phyloP scores from a whole-genome alignment of 2,888 invertebrate species.

The Scaptomyza tumidula region DNA sequence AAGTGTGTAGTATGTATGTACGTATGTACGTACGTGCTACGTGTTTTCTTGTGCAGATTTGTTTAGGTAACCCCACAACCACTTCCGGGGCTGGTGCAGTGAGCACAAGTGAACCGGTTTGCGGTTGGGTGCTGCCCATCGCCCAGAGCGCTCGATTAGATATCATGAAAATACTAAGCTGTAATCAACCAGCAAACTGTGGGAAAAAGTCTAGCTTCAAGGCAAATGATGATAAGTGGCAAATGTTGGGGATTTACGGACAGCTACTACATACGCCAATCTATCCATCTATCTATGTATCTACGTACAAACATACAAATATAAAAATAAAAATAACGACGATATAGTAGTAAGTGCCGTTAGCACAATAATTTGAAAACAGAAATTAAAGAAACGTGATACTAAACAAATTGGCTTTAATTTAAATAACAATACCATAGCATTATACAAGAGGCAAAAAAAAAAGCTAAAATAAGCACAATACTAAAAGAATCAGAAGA shows the following conservation, averaged over 20 bases:
- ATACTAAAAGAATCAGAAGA: not conserved
- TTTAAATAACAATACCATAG: conserved; percentile 7
- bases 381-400: conserved; percentile 10
- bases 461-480: not conserved
- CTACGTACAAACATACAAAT: not conserved
- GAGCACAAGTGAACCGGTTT: conserved; percentile 34
- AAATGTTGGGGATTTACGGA: conserved; percentile 44
- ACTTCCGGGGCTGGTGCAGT: conserved; percentile 35
- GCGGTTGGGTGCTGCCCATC: conserved; percentile 18
- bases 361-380: not conserved
- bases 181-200: conserved; percentile 59
- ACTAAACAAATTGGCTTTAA: not conserved
- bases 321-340: not conserved
- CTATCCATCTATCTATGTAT: not conserved
- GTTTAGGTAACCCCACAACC: conserved; percentile 14
- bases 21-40: not conserved
- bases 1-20: not conserved
- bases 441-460: not conserved
- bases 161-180: conserved; percentile 38
- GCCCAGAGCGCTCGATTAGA: conserved; percentile 16
- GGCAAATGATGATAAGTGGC: conserved; percentile 72
- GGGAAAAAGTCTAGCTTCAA: conserved; percentile 62
- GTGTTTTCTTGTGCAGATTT: conserved; percentile 16
- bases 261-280: not conserved
- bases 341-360: conserved; percentile 3